Percentiles rank a stretch among this genome's conserved stretches.
These are phyloP conservation scores for Picus viridis DNA, from an alignment of 2,797 vertebrate genomes.

Conservation along the genomic window DNA sequence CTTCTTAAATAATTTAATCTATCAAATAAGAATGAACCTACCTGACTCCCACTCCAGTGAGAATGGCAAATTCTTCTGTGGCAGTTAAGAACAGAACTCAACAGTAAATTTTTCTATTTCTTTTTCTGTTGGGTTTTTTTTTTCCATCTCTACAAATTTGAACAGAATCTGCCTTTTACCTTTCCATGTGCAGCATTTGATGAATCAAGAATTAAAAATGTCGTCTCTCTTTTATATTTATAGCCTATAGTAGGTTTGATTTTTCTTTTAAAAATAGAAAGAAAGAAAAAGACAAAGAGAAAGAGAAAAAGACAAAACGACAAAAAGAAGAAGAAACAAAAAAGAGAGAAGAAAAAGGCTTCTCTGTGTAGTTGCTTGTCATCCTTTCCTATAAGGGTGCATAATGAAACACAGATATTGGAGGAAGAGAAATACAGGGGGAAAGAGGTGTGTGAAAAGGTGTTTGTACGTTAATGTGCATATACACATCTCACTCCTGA, in stretches of 20 bases:
- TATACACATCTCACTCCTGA: background rate
- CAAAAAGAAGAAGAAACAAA: background rate
- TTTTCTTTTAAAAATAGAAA: background rate
- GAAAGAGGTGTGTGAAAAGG: background rate
- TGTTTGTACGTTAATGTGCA: background rate
- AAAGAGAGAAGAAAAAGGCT: background rate
- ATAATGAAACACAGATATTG: background rate
- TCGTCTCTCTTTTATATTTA: background rate
- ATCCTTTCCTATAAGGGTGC: background rate
- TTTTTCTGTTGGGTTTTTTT: rapidly evolving
- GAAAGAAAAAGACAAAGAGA: too few relatives aligned
- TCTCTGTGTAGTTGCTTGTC: background rate
- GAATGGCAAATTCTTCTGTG: background rate
- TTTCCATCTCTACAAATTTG: background rate
- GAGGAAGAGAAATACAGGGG: background rate
- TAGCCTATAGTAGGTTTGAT: background rate
- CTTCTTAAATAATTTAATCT: background rate
- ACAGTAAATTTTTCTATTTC: background rate
- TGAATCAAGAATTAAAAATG: background rate
- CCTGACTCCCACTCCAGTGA: background rate
- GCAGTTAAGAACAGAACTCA: background rate
- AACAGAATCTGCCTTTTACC: background rate
- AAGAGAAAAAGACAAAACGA: background rate
- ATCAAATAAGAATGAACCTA: background rate
- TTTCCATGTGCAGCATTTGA: background rate